A percentile compares a stretch with the other conserved stretches of the same genome.
phyloP scores from a whole-genome alignment of 2,113 vertebrate genomes.

The Serilophus lunatus region DNA sequence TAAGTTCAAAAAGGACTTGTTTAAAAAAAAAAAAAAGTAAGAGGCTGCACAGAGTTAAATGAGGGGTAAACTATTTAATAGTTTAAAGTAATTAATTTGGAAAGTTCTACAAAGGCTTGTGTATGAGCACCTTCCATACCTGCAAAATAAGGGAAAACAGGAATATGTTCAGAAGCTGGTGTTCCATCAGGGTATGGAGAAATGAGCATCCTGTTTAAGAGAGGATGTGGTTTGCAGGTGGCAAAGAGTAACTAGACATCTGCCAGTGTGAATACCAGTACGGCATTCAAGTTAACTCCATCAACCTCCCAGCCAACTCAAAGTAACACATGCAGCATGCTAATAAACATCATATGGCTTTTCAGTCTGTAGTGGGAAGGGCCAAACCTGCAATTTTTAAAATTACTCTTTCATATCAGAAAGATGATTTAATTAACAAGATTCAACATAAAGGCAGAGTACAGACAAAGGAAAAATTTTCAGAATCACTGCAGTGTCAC shows the following conservation, averaged over 20 bases:
- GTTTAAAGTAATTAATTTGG: neutral
- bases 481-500: neutral
- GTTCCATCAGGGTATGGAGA: neutral
- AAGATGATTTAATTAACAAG: neutral
- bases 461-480: neutral
- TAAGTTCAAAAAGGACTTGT: neutral
- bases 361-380: conserved; percentile 5
- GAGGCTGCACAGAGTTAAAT: neutral
- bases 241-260: neutral
- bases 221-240: conserved; percentile 31
- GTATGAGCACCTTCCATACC: neutral
- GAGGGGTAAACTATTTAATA: neutral
- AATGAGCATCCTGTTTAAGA: neutral
- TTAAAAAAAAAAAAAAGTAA: neutral
- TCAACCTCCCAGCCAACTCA: neutral
- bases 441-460: neutral
- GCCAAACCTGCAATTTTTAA: neutral
- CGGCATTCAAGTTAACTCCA: neutral
- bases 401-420: neutral
- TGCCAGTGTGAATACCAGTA: neutral
- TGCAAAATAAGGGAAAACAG: neutral
- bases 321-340: neutral
- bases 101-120: neutral
- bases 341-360: conserved; percentile 44
- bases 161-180: neutral